Base-by-base conservation (phyloP, 2,888 invertebrate genomes). In the Esperia sulphurella region DNA sequence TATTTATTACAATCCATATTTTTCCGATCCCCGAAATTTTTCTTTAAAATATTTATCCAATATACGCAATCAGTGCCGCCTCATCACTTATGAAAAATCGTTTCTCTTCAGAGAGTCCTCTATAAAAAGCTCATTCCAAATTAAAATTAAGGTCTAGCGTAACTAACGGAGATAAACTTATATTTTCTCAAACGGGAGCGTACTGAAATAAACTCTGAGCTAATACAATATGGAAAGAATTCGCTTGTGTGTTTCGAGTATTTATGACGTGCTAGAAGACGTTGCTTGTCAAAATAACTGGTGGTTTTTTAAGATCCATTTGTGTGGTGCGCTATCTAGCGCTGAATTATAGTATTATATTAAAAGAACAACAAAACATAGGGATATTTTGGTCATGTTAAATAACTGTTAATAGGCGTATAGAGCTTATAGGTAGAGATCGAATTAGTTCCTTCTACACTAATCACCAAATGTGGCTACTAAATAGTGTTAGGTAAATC, bases 41-140 rank as follows among this genome's bases (percentile, higher is more conserved):
- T 82, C 83, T 75, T 75, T 73, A 83, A 79, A 84, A 83, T 84
- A 83, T 86, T 83, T 82, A 83, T 81, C 85, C 83, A 84, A 81
- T 84, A 82, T 71, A 78, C 71, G 77, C 76, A 87, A 88, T 88
- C 83, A 77, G 87, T 81, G 80, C 87, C 85, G 88, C 80, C 81
- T 84, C 86, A 86, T 89, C 78, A 84, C 65, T 87, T 86, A 89
- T 89, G 85, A 89, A 88, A 87, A 84, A 89, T 86, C 73, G 86
- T 79, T 85, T 75, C 82, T 84, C 76, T 74, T 73, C 76, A 75
- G 68, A 79, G 68, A 83, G 72, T 79, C 73, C 74, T 82, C 85
- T 85, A 86, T 86, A 88, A 88, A 89, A 89, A 89, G 79, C 83
- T 85, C 80, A 85, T 87, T 85, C 75, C 71, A 84, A 88, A 89